These are phyloP conservation scores for Lordiphosa fenestrarum DNA, from an alignment of 2,888 invertebrate genomes.

Conservation along the genomic window DNA sequence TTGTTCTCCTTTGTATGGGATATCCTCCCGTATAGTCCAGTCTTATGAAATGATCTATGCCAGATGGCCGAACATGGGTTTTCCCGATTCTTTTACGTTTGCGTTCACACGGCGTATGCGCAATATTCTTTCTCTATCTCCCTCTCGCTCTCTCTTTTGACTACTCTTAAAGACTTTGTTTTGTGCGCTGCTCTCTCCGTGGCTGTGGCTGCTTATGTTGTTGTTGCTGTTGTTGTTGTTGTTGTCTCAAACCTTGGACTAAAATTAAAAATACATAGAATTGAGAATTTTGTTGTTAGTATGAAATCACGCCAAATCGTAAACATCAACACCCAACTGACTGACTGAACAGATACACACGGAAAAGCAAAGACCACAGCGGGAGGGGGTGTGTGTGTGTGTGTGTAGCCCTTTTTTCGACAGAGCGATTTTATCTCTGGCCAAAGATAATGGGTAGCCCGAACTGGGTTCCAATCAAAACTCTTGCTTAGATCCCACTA, in stretches of 20 bases:
- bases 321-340: constrained; percentile 17
- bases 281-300: constrained; percentile 64
- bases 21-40: not conserved
- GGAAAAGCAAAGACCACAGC: not conserved
- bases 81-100: not conserved
- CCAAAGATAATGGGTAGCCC: not conserved
- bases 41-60: not conserved
- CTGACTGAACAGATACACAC: constrained; percentile 5
- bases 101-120: constrained; percentile 66
- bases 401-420: constrained; percentile 7
- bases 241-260: constrained; percentile 78
- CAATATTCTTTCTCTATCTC: constrained; percentile 38
- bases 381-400: not conserved
- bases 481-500: constrained; percentile 22
- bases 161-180: constrained; percentile 1
- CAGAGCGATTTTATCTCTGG: constrained; percentile 4
- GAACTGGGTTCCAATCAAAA: constrained; percentile 5
- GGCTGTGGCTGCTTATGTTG: constrained; percentile 5
- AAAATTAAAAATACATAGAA: constrained; percentile 75
- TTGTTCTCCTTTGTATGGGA: constrained; percentile 13
- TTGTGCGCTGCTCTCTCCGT: constrained; percentile 4
- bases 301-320: constrained; percentile 57
- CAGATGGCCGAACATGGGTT: constrained; percentile 25
- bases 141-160: constrained; percentile 2
- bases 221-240: constrained; percentile 24